Percentiles rank a stretch among this genome's conserved stretches.
phyloP scores from a whole-genome alignment of 2,888 invertebrate species.

The Amiota mariae region DNA sequence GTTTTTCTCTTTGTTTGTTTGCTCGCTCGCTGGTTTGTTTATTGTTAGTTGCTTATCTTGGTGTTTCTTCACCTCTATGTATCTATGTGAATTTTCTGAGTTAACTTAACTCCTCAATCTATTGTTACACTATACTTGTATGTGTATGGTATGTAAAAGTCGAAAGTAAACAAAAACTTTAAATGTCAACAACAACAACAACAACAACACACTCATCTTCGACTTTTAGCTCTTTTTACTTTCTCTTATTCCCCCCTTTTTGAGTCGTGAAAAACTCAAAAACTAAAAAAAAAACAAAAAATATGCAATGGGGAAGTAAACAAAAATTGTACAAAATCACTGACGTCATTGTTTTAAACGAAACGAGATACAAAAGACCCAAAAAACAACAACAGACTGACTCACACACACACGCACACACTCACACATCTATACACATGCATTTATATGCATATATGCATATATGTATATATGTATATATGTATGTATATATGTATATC shows the following conservation, averaged over 20 bases:
- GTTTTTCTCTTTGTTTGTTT: constrained; percentile 21
- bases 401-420: background rate
- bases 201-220: background rate
- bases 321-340: too few relatives aligned
- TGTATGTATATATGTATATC: background rate
- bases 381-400: too few relatives aligned
- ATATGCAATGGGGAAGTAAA: background rate
- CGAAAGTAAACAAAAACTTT: constrained; percentile 13
- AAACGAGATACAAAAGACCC: too few relatives aligned
- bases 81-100: constrained; percentile 24
- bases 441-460: constrained; percentile 1
- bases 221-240: background rate
- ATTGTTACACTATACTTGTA: too few relatives aligned
- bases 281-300: background rate
- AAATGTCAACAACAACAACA: constrained; percentile 17
- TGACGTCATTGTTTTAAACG: too few relatives aligned
- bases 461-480: background rate
- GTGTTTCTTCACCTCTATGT: background rate
- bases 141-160: too few relatives aligned
- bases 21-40: constrained; percentile 29
- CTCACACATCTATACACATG: too few relatives aligned
- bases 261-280: too few relatives aligned
- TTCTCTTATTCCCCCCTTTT: too few relatives aligned
- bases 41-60: background rate
- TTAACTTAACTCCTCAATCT: too few relatives aligned